Evolutionary conservation across 1,140 invertebrate species (phyloP).

Genomic region (Lamellibrachia luymesi): DNA sequence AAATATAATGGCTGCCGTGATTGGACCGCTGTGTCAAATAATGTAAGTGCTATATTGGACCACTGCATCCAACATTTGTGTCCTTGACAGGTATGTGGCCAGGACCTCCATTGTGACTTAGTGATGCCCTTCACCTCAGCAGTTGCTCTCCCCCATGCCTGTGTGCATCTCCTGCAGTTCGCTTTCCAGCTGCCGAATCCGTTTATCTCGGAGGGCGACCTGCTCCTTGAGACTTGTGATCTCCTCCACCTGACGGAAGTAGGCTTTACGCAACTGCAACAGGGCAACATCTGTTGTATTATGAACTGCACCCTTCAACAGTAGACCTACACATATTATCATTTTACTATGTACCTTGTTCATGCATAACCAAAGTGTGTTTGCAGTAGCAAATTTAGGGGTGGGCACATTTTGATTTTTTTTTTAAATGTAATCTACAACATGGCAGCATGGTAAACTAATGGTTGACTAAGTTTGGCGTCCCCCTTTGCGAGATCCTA

Average conservation of each 20-base stretch:
- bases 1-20: background rate
- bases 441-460: too few relatives aligned
- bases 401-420: too few relatives aligned
- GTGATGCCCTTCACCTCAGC: slow-evolving; percentile 28
- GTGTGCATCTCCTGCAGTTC: slow-evolving; percentile 57
- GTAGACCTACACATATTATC: background rate
- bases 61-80: background rate
- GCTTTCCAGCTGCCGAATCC: slow-evolving; percentile 76
- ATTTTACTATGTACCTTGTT: too few relatives aligned
- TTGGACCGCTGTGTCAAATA: background rate
- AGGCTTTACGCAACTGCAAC: slow-evolving; percentile 70
- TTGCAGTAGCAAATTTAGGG: too few relatives aligned
- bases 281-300: background rate
- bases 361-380: too few relatives aligned
- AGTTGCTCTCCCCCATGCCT: slow-evolving; percentile 43
- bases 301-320: background rate
- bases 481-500: too few relatives aligned
- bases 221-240: slow-evolving; percentile 72
- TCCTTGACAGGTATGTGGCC: background rate
- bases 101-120: background rate
- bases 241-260: slow-evolving; percentile 76
- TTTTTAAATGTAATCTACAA: too few relatives aligned
- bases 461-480: too few relatives aligned
- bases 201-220: slow-evolving; percentile 71
- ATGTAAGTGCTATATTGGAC: slow-evolving; percentile 3